Evolutionary conservation across 2,888 invertebrate genomes (phyloP), one percentile per base, ranked within the genome.

Genomic region (Metellina segmentata): DNA sequence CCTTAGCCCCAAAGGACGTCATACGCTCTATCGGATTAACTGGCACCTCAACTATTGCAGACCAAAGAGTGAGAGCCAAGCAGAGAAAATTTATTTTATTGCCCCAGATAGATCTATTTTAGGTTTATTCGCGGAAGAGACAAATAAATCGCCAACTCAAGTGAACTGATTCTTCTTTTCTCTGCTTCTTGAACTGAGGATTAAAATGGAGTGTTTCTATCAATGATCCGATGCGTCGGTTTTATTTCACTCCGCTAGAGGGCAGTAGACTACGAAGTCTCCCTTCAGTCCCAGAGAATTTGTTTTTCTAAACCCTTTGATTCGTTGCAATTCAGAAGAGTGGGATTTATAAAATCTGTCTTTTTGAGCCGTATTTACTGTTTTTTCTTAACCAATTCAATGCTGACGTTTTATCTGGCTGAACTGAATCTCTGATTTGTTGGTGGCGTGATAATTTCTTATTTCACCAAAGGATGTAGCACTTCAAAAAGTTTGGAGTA

Each of bases 21-120:
- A n/a, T 81, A 70, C 13, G 51, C 70, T 81, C 70, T 70, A 81
- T 69, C 81, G 70, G 81, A 70, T 81, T 81, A 81, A 70, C 19
- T 19, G 48, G 20, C 81, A 81, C 70, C 81, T 81, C 81, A n/a
- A 48, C 34, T 49, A 16, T 70, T 70, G 20, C 79, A 9, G 16
- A 34, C n/a, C 34, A 70, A 70, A 16, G 9, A 49, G 16, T 49
- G 70, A 51, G 19, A 79, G 79, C 20, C 7, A 49, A 16, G 49
- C 70, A 70, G 70, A 69, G 69, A 81, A 34, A 19, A 34, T 81
- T 48, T n/a, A 48, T 81, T 81, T 81, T 61, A 70, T 70, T 70
- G 48, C 49, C 8, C 19, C 81, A 69, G 34, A 81, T 81, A 70
- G 69, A 81, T 70, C 81, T 70, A 61, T 81, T 81, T 81, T 70